A percentile compares a stretch with the other conserved stretches of the same genome.
Evolutionary conservation across 2,797 vertebrate genomes (phyloP).

Genomic region (Trachops cirrhosus): DNA sequence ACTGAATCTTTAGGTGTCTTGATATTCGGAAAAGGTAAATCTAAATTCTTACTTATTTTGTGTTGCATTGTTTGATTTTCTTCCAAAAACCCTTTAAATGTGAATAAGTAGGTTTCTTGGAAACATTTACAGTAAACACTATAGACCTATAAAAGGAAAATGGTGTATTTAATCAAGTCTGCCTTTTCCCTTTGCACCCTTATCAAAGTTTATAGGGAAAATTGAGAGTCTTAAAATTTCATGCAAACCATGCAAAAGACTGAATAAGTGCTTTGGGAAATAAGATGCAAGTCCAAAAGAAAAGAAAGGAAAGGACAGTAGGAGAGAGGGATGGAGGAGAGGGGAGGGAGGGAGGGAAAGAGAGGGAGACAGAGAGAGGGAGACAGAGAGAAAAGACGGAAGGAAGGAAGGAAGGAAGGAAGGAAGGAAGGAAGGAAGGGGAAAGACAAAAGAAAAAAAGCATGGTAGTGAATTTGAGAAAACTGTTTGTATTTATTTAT

Average conservation of each 20-base stretch:
- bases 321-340: not conserved
- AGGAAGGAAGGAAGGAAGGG: too few relatives aligned
- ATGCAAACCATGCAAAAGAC: not conserved
- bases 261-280: not conserved
- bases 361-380: not conserved
- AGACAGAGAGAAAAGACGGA: too few relatives aligned
- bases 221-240: not conserved
- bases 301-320: not conserved
- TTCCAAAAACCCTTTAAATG: not conserved
- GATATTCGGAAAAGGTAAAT: constrained; percentile 50
- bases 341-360: not conserved
- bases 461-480: not conserved
- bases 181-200: not conserved
- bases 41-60: constrained; percentile 13
- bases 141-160: not conserved
- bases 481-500: not conserved
- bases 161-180: not conserved
- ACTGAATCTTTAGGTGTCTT: not conserved
- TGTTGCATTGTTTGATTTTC: not conserved
- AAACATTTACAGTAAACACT: not conserved
- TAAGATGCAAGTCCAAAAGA: not conserved
- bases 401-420: too few relatives aligned
- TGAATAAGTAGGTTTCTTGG: not conserved
- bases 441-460: not conserved
- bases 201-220: not conserved